Evolutionary conservation across 2,113 vertebrate species (phyloP), one percentile per base, ranked within the genome.

Genomic region (Potamarius usumacintae): DNA sequence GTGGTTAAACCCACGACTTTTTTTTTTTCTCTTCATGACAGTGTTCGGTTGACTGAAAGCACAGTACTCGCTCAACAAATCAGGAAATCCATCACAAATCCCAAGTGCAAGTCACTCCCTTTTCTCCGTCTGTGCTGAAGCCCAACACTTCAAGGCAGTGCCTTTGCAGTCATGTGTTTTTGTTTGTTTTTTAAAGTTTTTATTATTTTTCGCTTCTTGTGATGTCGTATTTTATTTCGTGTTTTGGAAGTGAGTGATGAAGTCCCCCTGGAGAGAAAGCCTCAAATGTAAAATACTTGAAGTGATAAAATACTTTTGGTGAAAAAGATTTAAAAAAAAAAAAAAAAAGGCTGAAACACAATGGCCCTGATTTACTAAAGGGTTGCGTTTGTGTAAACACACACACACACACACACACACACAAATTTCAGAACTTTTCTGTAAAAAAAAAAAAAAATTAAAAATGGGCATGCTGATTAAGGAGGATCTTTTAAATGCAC

Each of bases 1-100:
- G 92, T 94, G 94, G 94, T 58, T 78, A 93, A 94, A 95, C 93
- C 93, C 93, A 93, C 93, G 87, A 93, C 60, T 25, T 42, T 71
- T 30, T 42, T 42, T 42, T 60, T 62, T n/a, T 62, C 27, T 92
- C 91, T 92, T 94, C 93, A 93, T 89, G 93, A 94, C 93, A 94
- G 93, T 94, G 91, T 94, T 94, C 92, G 91, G 93, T 91, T 92
- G 92, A 93, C 91, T 93, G 89, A 92, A 93, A 94, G 91, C 91
- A 92, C 93, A 93, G 89, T 76, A 91, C 34, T 88, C 77, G 62
- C 82, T 84, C 77, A 78, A 48, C 42, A 82, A 25, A 81, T 69
- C 78, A 79, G 55, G n/a, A 89, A 90, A 53, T 90, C 83, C 88
- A 91, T 90, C 86, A 90, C 90, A 91, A 92, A 91, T 89, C 87